These are phyloP conservation scores for Phyllotis vaccarum DNA, from an alignment of 2,797 vertebrate genomes.

Conservation along the genomic window DNA sequence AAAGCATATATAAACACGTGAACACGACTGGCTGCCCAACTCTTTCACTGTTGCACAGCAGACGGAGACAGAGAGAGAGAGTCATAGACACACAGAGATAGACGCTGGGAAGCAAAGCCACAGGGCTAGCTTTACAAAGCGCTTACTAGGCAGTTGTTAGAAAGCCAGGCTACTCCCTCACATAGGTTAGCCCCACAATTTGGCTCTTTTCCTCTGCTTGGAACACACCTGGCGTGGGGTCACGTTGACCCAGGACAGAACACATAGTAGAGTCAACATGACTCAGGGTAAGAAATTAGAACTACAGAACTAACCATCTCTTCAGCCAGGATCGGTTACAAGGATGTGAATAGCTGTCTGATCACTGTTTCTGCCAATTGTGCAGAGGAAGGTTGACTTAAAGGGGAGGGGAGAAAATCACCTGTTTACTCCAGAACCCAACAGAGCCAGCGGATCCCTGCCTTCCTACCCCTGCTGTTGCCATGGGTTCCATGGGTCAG, in stretches of 20 bases:
- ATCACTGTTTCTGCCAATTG: neutral
- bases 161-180: neutral
- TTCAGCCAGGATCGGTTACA: neutral
- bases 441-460: neutral
- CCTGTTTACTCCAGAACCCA: fast-evolving
- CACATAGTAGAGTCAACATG: slow-evolving; percentile 1
- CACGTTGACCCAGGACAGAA: slow-evolving; percentile 44
- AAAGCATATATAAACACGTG: fast-evolving
- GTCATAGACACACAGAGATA: neutral
- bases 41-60: neutral
- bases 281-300: neutral
- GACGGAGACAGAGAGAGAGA: neutral
- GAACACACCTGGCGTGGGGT: neutral
- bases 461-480: neutral
- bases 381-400: neutral
- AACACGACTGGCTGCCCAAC: fast-evolving
- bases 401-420: neutral
- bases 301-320: neutral
- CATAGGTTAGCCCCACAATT: neutral
- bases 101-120: neutral
- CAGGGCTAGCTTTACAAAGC: neutral
- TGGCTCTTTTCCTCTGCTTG: neutral
- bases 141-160: too few relatives aligned
- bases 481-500: neutral
- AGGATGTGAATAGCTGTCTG: neutral